These are phyloP conservation scores for Luehdorfia chinensis DNA, from an alignment of 1,140 invertebrate species.

Conservation along the genomic window DNA sequence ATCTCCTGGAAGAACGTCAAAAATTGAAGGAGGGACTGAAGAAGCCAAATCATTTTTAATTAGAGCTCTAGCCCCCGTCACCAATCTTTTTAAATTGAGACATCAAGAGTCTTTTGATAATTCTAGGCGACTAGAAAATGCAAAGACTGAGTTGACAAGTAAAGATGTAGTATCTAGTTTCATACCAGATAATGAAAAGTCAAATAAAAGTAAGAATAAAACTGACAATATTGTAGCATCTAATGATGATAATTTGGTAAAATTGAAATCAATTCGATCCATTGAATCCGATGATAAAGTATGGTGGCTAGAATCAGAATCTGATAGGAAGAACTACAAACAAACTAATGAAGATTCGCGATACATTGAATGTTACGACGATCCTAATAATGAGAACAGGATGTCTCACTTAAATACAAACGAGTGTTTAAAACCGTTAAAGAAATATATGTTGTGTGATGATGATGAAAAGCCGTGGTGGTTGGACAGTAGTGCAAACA, in stretches of 20 bases:
- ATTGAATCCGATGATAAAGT: conserved; percentile 77
- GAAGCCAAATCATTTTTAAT: conserved; percentile 85
- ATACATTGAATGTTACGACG: conserved; percentile 80
- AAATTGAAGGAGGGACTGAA: conserved; percentile 77
- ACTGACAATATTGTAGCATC: conserved; percentile 56
- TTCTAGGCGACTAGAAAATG: conserved; percentile 56
- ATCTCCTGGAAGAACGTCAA: conserved; percentile 67
- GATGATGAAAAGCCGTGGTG: conserved; percentile 81
- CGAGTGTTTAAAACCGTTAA: conserved; percentile 39
- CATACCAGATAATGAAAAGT: conserved; percentile 53
- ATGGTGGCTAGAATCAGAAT: conserved; percentile 78
- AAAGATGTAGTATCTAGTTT: conserved; percentile 56
- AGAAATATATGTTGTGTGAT: conserved; percentile 59
- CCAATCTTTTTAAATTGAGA: conserved; percentile 81
- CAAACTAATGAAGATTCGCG: conserved; percentile 72
- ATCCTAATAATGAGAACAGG: conserved; percentile 46
- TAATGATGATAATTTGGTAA: conserved; percentile 64
- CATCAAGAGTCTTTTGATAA: conserved; percentile 73
- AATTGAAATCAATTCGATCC: conserved; percentile 68
- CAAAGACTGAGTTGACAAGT: conserved; percentile 46
- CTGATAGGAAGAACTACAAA: conserved; percentile 36
- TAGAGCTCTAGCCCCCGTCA: conserved; percentile 82
- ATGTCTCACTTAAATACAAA: conserved; percentile 26
- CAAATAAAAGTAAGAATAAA: conserved; percentile 46
- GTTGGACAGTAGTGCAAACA: conserved; percentile 77